Conservation (phyloP, 92 coral and sea anemone genomes). For the Bergia puertoricense region DNA sequence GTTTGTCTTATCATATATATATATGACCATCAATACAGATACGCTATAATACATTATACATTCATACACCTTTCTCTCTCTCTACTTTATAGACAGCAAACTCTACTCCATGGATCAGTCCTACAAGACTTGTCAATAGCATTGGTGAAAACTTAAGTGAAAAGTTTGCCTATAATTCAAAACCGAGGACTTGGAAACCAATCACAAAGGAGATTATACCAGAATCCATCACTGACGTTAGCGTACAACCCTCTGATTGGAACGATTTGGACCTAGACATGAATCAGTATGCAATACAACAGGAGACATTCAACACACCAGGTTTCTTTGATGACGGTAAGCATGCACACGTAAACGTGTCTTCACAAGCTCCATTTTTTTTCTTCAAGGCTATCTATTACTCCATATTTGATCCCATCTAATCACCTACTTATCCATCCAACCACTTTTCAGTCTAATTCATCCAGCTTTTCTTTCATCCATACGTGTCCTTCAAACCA, state of each 20-base stretch:
- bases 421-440: no score
- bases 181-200: conserved; percentile 22
- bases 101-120: conserved; percentile 15
- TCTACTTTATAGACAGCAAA: neutral
- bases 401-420: neutral
- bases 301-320: neutral
- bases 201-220: conserved; percentile 25
- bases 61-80: neutral
- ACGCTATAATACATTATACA: neutral
- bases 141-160: conserved; percentile 1
- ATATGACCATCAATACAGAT: neutral
- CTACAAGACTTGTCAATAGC: conserved; percentile 20
- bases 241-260: conserved; percentile 29
- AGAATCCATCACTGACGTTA: neutral
- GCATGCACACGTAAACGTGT: neutral
- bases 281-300: neutral
- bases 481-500: no score
- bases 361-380: neutral
- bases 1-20: no score
- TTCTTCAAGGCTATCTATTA: neutral
- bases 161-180: conserved; percentile 49
- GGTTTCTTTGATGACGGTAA: conserved; percentile 11
- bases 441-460: neutral
- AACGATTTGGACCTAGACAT: conserved; percentile 37
- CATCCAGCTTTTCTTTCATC: neutral